Evolutionary conservation across 2,113 vertebrate genomes (phyloP).

Genomic region (Climacteris rufus): DNA sequence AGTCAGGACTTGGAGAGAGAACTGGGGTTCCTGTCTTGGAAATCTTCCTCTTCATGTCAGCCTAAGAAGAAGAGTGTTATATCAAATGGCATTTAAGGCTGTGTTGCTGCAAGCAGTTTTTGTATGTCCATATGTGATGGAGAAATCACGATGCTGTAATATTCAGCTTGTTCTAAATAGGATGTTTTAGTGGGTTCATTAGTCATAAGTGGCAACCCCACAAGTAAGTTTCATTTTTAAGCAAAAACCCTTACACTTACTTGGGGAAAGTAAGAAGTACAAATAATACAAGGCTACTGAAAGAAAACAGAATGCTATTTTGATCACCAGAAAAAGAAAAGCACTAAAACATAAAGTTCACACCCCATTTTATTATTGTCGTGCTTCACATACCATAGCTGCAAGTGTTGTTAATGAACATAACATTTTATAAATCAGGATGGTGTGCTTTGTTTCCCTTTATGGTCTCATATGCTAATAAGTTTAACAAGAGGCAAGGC

Average conservation of each 20-base stretch:
- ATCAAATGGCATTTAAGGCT: neutral
- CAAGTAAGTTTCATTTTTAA: neutral
- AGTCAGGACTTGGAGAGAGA: neutral
- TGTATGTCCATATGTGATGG: neutral
- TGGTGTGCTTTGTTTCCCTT: conserved; percentile 33
- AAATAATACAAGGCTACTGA: neutral
- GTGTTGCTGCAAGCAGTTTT: neutral
- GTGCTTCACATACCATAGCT: neutral
- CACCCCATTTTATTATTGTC: neutral
- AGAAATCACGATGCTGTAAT: neutral
- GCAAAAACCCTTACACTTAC: neutral
- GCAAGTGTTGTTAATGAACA: conserved; percentile 11
- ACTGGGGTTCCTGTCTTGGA: neutral
- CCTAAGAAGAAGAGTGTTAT: neutral
- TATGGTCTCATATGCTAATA: conserved; percentile 23
- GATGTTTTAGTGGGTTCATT: neutral
- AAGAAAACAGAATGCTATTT: neutral
- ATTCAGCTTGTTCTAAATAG: neutral
- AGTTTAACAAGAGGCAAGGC: conserved; percentile 17
- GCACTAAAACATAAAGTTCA: conserved; percentile 16
- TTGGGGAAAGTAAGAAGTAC: neutral
- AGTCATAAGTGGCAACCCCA: neutral
- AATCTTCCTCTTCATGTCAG: neutral
- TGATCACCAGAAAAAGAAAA: neutral
- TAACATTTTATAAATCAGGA: conserved; percentile 27